A percentile compares a stretch with the other conserved stretches of the same genome.
phyloP scores from a whole-genome alignment of 2,113 vertebrate genomes.

The Cyphomyrus discorhynchus region DNA sequence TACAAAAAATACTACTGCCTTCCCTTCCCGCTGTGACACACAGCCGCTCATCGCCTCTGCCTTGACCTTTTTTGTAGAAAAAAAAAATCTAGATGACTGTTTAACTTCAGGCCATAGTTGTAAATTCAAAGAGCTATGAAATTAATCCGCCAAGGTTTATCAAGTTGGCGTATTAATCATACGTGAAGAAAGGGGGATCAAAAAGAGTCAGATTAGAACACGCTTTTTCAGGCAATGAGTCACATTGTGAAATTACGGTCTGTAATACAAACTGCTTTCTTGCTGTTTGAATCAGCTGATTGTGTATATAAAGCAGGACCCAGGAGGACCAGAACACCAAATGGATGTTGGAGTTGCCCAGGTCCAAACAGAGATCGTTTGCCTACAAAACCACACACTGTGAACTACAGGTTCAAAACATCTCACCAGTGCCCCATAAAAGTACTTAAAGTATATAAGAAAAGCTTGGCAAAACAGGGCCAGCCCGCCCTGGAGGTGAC shows the following conservation, averaged over 20 bases:
- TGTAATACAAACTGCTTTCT: conserved; percentile 69
- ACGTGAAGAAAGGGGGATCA: conserved; percentile 41
- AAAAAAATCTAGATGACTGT: conserved; percentile 33
- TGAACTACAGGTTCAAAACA: neutral
- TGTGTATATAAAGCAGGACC: conserved; percentile 30
- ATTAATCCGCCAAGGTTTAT: conserved; percentile 65
- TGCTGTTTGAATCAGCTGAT: conserved; percentile 28
- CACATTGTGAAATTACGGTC: conserved; percentile 60
- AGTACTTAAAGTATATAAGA: neutral
- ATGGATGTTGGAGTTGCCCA: neutral
- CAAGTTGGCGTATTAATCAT: conserved; percentile 67
- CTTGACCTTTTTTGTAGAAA: conserved; percentile 63
- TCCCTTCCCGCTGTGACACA: conserved; percentile 59
- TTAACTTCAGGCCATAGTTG: conserved; percentile 53
- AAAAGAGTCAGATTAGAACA: conserved; percentile 33
- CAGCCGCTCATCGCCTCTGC: conserved; percentile 56
- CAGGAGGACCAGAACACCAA: conserved; percentile 10
- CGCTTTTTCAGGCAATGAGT: conserved; percentile 34
- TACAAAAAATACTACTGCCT: conserved; percentile 39
- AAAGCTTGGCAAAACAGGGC: neutral
- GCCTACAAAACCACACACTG: neutral
- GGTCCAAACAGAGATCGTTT: conserved; percentile 15
- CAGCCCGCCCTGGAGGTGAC: neutral
- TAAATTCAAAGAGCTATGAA: conserved; percentile 72
- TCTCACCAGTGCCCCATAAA: neutral